Base-by-base conservation (phyloP, 2,888 invertebrate genomes). In the Rhagonycha fulva region DNA sequence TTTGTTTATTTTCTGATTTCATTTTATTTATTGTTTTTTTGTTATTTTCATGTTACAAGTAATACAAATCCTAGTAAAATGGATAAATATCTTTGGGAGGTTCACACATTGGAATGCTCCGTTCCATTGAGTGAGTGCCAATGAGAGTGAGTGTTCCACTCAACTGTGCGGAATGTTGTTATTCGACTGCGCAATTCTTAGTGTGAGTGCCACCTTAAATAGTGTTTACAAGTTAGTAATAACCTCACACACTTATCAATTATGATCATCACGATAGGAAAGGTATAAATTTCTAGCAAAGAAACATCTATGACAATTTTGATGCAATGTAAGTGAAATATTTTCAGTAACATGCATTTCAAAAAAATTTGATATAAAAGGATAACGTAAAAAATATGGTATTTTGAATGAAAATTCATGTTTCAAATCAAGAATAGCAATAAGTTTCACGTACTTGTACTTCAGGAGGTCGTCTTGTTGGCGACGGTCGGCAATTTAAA, bases 341-440 rank as follows among this genome's bases (percentile, higher is more conserved):
- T 7, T 9, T 9, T 0, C 9, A 28, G 28, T 28, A 47, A 47
- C n/a, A 47, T 4, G 47, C 7, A 7, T n/a, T 47, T 47, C 7
- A 47, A 47, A n/a, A 7, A 47, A 47, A n/a, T 12, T 47, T n/a
- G 4, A 26, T 26, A 9, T 66, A 23, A 11, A 66, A 66, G 26
- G 12, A 26, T 23, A 24, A 26, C n/a, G 67, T 28, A 67, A n/a
- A 30, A 60, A 60, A 69, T 60, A 24, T 24, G 70, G 61, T 28
- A 74, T 71, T 68, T 61, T 74, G 74, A 76, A 78, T 76, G 78
- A 71, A 75, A 47, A 23, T 60, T 61, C 30, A 67, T 74, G 73
- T 69, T 76, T 74, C 76, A 75, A 77, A 79, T 76, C 77, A 79
- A 76, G 81, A 81, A 81, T 81, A 80, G 74, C 75, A 81, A 81